These are phyloP conservation scores for Dermochelys coriacea DNA, from an alignment of 2,797 vertebrate species.

Conservation along the genomic window DNA sequence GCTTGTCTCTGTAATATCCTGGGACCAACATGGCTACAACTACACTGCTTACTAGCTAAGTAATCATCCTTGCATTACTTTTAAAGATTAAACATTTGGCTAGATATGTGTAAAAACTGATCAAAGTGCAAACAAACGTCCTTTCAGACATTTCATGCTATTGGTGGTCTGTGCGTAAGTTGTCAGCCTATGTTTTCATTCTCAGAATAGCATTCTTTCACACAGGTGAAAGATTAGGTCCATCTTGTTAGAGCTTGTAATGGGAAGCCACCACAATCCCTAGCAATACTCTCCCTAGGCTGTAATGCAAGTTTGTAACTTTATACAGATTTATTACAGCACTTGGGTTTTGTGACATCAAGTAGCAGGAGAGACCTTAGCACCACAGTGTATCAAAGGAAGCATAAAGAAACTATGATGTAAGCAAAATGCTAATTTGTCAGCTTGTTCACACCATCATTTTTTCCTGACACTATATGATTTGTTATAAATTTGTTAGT, in stretches of 20 bases:
- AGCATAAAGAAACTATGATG: neutral
- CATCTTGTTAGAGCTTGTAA: rapidly evolving
- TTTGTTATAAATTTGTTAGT: too few species aligned
- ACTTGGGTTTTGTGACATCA: neutral
- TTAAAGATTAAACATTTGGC: neutral
- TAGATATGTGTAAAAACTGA: neutral
- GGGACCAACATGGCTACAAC: neutral
- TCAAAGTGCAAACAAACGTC: neutral
- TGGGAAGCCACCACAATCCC: rapidly evolving
- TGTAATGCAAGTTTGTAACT: neutral
- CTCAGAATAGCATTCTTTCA: neutral
- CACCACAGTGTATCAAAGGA: neutral
- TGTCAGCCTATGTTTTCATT: neutral
- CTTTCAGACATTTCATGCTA: rapidly evolving
- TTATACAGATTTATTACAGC: neutral
- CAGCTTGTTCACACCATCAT: neutral
- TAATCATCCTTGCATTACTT: rapidly evolving
- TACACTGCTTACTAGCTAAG: neutral
- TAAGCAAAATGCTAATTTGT: too few species aligned
- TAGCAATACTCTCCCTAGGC: neutral
- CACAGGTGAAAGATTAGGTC: neutral
- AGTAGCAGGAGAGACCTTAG: neutral
- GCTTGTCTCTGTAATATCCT: too few species aligned
- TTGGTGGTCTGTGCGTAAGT: neutral
- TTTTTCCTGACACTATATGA: neutral